Conservation (phyloP, 2,888 invertebrate genomes). For the Lathronympha strigana region DNA sequence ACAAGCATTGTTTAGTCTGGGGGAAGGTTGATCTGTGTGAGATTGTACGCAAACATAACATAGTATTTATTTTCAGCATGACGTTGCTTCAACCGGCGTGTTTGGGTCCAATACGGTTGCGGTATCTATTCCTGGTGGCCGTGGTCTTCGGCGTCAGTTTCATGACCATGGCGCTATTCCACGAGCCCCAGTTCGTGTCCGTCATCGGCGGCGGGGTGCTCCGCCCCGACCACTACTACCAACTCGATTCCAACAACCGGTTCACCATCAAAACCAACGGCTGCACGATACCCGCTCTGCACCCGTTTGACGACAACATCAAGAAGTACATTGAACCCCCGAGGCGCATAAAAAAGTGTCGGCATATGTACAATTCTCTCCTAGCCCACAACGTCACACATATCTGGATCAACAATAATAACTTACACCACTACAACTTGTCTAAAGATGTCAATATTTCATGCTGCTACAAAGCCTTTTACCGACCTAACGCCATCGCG, state of each 20-base stretch:
- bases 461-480: conserved; percentile 87
- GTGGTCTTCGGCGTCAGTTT: conserved; percentile 67
- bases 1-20: too few species aligned
- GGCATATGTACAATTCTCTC: conserved; percentile 77
- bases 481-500: conserved; percentile 75
- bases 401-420: conserved; percentile 80
- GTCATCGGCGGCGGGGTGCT: conserved; percentile 57
- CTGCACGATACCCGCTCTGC: conserved; percentile 87
- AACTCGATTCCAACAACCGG: conserved; percentile 54
- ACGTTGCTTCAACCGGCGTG: conserved; percentile 51
- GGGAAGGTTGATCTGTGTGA: not conserved
- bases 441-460: conserved; percentile 69
- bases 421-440: conserved; percentile 78
- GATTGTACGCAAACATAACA: not conserved
- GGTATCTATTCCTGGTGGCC: conserved; percentile 67
- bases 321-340: conserved; percentile 80
- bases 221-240: conserved; percentile 50
- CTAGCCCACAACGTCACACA: conserved; percentile 85
- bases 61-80: conserved; percentile 66
- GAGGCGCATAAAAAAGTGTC: conserved; percentile 77
- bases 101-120: conserved; percentile 59
- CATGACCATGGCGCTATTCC: conserved; percentile 66
- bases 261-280: conserved; percentile 86
- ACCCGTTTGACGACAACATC: conserved; percentile 84
- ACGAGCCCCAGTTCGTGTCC: conserved; percentile 60